A percentile compares a stretch with the other conserved stretches of the same genome.
phyloP scores from a whole-genome alignment of 2,888 invertebrate genomes.

The Cosmia trapezina region DNA sequence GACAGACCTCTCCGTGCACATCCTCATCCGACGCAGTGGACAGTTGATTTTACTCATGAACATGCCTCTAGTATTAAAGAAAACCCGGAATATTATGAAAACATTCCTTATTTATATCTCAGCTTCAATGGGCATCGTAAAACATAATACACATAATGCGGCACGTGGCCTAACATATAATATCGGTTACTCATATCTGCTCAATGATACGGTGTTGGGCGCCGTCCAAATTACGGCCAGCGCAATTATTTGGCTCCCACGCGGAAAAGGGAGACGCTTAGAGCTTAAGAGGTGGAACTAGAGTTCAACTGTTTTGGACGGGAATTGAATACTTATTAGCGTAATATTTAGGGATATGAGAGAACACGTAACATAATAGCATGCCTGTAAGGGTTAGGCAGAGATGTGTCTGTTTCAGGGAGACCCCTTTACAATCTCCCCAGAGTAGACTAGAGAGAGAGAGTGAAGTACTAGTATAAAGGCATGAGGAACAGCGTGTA shows the following conservation, averaged over 20 bases:
- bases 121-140: conserved; percentile 44
- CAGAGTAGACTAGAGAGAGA: too few species aligned
- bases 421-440: too few species aligned
- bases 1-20: too few species aligned
- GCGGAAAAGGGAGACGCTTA: conserved; percentile 36
- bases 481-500: too few species aligned
- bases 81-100: conserved; percentile 29
- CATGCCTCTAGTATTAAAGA: not conserved
- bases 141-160: conserved; percentile 35
- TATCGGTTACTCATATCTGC: conserved; percentile 54
- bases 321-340: conserved; percentile 15
- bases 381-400: too few species aligned
- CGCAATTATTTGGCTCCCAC: conserved; percentile 49
- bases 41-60: too few species aligned
- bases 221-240: conserved; percentile 54
- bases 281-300: conserved; percentile 22
- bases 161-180: conserved; percentile 50
- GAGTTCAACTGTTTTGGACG: not conserved
- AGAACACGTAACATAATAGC: too few species aligned
- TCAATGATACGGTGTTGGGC: conserved; percentile 57
- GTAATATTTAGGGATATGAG: not conserved
- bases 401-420: too few species aligned
- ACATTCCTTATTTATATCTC: conserved; percentile 20
- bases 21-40: too few species aligned
- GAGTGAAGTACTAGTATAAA: too few species aligned